Conservation (phyloP, 2,113 vertebrate species). For the Calonectris borealis region DNA sequence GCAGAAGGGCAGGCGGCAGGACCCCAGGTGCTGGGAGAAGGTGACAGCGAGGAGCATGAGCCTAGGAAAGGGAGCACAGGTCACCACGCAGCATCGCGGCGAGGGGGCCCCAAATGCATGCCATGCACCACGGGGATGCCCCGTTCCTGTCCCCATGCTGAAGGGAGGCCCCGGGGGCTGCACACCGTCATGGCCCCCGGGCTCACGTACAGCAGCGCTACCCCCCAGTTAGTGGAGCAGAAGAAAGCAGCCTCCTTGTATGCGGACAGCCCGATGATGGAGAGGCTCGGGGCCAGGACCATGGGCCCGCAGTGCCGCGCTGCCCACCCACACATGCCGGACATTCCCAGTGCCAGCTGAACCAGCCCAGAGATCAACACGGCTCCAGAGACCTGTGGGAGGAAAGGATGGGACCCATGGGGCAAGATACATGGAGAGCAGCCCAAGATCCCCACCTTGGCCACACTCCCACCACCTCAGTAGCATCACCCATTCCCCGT, state of each 20-base stretch:
- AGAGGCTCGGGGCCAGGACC: conserved; percentile 82
- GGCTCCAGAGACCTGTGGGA: conserved; percentile 77
- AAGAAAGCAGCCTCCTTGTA: conserved; percentile 83
- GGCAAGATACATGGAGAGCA: background rate
- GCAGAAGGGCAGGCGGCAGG: conserved; percentile 60
- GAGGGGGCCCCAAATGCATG: background rate
- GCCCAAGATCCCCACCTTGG: background rate
- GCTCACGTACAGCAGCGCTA: conserved; percentile 80
- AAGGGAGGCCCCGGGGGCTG: background rate
- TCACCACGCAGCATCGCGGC: background rate
- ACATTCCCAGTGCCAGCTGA: conserved; percentile 73
- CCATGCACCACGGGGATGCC: fast-evolving
- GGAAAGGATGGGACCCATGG: background rate
- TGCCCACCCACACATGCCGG: conserved; percentile 71
- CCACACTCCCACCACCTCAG: background rate
- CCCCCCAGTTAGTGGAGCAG: conserved; percentile 82
- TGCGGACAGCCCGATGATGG: conserved; percentile 80
- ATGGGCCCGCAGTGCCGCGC: conserved; percentile 75
- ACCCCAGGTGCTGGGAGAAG: conserved; percentile 81
- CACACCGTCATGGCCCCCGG: background rate
- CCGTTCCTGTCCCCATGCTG: background rate
- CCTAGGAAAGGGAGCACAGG: conserved; percentile 55
- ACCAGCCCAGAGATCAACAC: conserved; percentile 78
- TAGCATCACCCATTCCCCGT: fast-evolving
- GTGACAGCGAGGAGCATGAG: conserved; percentile 75